Base-by-base conservation (phyloP, 2,113 vertebrate genomes). In the Rissa tridactyla region DNA sequence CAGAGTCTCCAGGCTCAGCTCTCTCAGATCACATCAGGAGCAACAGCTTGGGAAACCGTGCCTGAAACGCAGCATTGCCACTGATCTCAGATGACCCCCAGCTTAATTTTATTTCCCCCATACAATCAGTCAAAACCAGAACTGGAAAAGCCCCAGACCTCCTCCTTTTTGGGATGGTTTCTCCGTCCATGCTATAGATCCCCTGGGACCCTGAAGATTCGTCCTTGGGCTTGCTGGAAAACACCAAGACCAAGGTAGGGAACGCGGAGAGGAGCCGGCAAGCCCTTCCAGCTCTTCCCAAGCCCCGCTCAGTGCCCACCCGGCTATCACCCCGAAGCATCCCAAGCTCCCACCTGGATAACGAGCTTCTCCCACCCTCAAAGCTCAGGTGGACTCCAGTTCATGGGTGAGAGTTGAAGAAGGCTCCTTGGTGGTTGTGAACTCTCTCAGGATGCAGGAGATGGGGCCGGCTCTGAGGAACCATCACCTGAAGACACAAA, bases 271-370 rank as follows among this genome's bases (percentile, higher is more conserved):
- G 26, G 23, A 86, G 34, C 11, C 6, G 4, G 44, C 13, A 13
- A 26, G 9, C 46, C 47, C 57, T 82, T 15, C 60, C 90, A 69
- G 85, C 70, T 46, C 15, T 14, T 44, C 30, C n/a, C 4, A 7
- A 81, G 69, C 32, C 36, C 54, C 3, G 1, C 47, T 68, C 19
- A 4, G 51, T 8, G 34, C 85, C 3, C 51, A 78, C 54, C 69
- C 0, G 0, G 15, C 60, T 55, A 17, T 27, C 1, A 1, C 49
- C 44, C 61, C 0, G 0, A 71, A 83, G n/a, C 57, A 60, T 25
- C 58, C 61, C 66, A n/a, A 55, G 20, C 49, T 94, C 71, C 71
- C 58, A 55, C 22, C 32, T 52, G 64, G 86, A 62, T 16, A 17
- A 62, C 13, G 18, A 57, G n/a, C 64, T 69, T 54, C 51, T 85